Evolutionary conservation across 2,888 invertebrate genomes (phyloP), one percentile per base, ranked within the genome.

Genomic region (Ceramica pisi): DNA sequence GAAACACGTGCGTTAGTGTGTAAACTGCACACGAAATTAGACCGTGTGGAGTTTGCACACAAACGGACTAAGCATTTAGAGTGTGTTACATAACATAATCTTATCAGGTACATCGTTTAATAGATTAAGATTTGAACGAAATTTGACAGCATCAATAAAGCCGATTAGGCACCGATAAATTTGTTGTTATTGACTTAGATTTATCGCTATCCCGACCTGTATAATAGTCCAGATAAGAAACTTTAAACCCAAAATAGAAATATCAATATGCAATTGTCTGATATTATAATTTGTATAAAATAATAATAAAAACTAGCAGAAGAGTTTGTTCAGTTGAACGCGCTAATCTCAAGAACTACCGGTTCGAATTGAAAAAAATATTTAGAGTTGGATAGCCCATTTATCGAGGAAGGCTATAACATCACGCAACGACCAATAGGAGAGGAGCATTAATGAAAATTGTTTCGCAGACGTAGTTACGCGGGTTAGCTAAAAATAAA

Each of bases 171-270:
- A 31, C 2, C 38, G 63, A 75, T 76, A 57, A 14, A n/a, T 61
- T 35, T 81, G 16, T 6, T 61, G 64, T 81, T 46, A 65, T 77
- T 56, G 64, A 38, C 51, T 81, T 56, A 44, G 73, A 71, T 71
- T 74, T 61, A 35, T 72, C 12, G 16, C 7, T 71, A 44, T 71
- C 41, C 71, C 4, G 19, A 23, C 14, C 2, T 10, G 41, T 38
- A 44, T 44, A 55, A 21, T 53, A 8, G 19, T 53, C 31, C 41
- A 53, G 71, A 60, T 78, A 59, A 60, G 26, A 31, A 7, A 0
- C 4, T 71, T 41, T 2, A 23, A 56, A 35, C 55, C n/a, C 21
- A 23, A 56, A 21, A 48, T 26, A 48, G 9, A 16, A 41, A 12
- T 55, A 38, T 38, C 19, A 26, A 48, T 75, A 51, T n/a, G 44